A percentile compares a stretch with the other conserved stretches of the same genome.
phyloP scores from a whole-genome alignment of 2,888 invertebrate species.

The Lepidocyrtinus sp. region DNA sequence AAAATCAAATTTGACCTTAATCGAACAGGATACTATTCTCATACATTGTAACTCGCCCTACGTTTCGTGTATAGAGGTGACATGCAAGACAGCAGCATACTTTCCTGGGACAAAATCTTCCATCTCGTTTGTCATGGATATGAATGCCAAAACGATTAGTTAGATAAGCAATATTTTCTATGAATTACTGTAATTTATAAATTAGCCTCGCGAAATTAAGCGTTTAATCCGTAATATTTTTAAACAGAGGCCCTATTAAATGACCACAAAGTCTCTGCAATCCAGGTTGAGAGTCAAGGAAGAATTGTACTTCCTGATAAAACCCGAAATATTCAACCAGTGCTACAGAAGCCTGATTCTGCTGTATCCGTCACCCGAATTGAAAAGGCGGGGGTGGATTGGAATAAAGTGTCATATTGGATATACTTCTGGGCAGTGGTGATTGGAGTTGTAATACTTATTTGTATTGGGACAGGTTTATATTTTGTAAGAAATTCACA shows the following conservation, averaged over 20 bases:
- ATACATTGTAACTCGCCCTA: slow-evolving; percentile 39
- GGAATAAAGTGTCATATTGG: slow-evolving; percentile 28
- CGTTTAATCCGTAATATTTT: too few species aligned
- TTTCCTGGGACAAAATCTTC: neutral
- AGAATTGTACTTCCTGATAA: slow-evolving; percentile 1
- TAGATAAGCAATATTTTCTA: too few species aligned
- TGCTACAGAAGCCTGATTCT: slow-evolving; percentile 34
- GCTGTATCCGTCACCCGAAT: slow-evolving; percentile 26
- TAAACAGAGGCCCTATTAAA: slow-evolving; percentile 23
- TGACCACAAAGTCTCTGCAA: slow-evolving; percentile 23
- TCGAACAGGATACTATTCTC: slow-evolving; percentile 23
- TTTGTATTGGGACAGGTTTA: slow-evolving; percentile 25
- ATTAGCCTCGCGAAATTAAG: too few species aligned
- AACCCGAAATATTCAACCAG: slow-evolving; percentile 17
- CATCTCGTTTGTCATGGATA: slow-evolving; percentile 24
- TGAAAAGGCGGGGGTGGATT: slow-evolving; percentile 30
- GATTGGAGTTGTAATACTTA: slow-evolving; percentile 32
- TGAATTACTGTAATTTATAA: too few species aligned
- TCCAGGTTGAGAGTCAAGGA: slow-evolving; percentile 41
- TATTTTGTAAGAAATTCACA: slow-evolving; percentile 27
- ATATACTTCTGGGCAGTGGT: slow-evolving; percentile 33
- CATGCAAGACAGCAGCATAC: neutral
- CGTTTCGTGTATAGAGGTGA: slow-evolving; percentile 40
- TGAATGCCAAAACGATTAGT: slow-evolving; percentile 4
- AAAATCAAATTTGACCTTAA: slow-evolving; percentile 1